A percentile compares a stretch with the other conserved stretches of the same genome.
Evolutionary conservation across 2,888 invertebrate genomes (phyloP).

Genomic region (Phaedon cochleariae): DNA sequence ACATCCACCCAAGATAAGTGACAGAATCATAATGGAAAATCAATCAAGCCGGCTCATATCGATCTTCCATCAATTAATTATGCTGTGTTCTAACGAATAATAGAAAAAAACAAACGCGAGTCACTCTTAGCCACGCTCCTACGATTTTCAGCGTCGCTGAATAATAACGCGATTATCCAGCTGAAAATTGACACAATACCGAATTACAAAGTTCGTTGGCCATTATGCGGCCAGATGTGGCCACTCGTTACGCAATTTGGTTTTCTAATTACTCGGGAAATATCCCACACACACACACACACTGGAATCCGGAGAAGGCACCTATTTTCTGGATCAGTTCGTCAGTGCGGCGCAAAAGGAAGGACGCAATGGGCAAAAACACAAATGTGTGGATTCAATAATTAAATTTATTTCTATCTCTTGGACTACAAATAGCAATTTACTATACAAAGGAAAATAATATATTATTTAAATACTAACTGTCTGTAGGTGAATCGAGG

Average conservation of each 20-base stretch:
- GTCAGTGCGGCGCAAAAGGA: too few relatives aligned
- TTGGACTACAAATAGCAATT: too few relatives aligned
- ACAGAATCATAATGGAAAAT: not conserved
- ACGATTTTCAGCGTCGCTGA: not conserved
- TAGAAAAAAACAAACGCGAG: not conserved
- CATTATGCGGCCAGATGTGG: not conserved
- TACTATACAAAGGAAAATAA: too few relatives aligned
- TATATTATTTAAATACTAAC: too few relatives aligned
- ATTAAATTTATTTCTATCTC: too few relatives aligned
- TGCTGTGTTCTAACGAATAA: not conserved
- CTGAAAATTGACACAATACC: not conserved
- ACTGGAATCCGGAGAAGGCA: not conserved
- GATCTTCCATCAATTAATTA: not conserved
- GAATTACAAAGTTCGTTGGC: not conserved
- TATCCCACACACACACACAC: not conserved
- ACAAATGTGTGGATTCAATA: too few relatives aligned
- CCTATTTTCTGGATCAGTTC: not conserved
- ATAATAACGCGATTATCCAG: not conserved
- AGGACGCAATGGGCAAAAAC: too few relatives aligned
- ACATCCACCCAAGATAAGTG: not conserved
- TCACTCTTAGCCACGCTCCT: not conserved
- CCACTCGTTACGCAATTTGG: not conserved
- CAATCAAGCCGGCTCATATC: not conserved
- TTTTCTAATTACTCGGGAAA: not conserved
- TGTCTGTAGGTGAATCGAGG: too few relatives aligned